Conservation (phyloP, 1,140 invertebrate genomes). For the Himalopsyche phryganea region DNA sequence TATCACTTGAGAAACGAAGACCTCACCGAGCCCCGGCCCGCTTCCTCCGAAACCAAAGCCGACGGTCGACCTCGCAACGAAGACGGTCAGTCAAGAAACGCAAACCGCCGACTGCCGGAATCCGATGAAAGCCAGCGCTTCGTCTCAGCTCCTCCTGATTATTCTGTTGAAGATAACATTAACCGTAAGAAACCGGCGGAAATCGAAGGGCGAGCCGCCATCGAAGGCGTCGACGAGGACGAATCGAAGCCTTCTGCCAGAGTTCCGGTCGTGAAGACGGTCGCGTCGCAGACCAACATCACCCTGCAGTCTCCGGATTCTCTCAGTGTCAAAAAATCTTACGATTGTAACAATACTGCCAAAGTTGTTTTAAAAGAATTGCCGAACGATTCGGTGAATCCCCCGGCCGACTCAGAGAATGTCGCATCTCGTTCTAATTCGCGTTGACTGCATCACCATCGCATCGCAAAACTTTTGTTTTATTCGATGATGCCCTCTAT, state of each 20-base stretch:
- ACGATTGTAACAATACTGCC: constrained; percentile 29
- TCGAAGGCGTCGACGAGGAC: neutral
- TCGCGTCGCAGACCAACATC: constrained; percentile 46
- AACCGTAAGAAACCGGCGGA: no score
- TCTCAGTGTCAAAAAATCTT: constrained; percentile 35
- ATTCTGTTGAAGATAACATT: no score
- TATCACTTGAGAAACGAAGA: constrained; percentile 34
- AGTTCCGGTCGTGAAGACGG: constrained; percentile 36
- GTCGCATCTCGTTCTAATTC: constrained; percentile 8
- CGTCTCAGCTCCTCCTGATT: no score
- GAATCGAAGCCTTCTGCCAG: no score
- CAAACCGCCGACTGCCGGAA: neutral
- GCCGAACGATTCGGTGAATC: constrained; percentile 1
- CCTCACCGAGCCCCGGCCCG: constrained; percentile 25
- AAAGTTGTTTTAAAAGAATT: constrained; percentile 22
- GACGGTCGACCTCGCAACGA: neutral
- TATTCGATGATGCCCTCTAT: no score
- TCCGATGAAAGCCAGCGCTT: no score
- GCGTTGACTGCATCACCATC: no score
- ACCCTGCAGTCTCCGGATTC: constrained; percentile 45
- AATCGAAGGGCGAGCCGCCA: neutral
- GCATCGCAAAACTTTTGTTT: no score
- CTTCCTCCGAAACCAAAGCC: neutral
- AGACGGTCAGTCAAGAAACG: neutral
- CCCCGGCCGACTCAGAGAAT: constrained; percentile 28